Evolutionary conservation across 2,888 invertebrate genomes (phyloP).

Genomic region (Alcis repandata): DNA sequence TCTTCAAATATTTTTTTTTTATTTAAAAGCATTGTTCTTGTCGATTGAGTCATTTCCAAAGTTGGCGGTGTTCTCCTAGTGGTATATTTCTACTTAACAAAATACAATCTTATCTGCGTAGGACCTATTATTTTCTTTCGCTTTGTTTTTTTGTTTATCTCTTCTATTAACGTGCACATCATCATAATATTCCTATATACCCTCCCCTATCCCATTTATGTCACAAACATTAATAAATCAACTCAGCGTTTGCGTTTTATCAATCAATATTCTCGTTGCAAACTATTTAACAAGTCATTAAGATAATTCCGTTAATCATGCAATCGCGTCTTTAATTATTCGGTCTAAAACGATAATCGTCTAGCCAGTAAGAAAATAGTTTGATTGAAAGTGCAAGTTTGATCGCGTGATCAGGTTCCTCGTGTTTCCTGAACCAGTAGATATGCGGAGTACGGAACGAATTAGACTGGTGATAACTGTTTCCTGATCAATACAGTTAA

Average conservation of each 20-base stretch:
- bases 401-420: conserved; percentile 41
- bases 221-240: background rate
- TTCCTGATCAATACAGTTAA: conserved; percentile 30
- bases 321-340: background rate
- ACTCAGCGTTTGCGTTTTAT: background rate
- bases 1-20: no score
- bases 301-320: background rate
- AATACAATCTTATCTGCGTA: no score
- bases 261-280: background rate
- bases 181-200: background rate
- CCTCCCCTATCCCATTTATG: no score
- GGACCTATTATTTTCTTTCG: no score
- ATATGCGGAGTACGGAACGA: conserved; percentile 40
- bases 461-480: conserved; percentile 27
- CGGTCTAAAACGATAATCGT: conserved; percentile 11
- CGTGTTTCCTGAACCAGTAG: conserved; percentile 38
- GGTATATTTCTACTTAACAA: no score
- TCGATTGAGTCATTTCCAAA: no score
- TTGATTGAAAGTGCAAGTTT: conserved; percentile 37
- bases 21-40: no score
- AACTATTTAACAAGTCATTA: background rate
- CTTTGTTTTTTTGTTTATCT: no score
- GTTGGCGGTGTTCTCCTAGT: no score
- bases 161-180: no score
- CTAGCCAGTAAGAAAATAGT: conserved; percentile 10